Base-by-base conservation (phyloP, 2,113 vertebrate species). In the Pungitius pungitius region DNA sequence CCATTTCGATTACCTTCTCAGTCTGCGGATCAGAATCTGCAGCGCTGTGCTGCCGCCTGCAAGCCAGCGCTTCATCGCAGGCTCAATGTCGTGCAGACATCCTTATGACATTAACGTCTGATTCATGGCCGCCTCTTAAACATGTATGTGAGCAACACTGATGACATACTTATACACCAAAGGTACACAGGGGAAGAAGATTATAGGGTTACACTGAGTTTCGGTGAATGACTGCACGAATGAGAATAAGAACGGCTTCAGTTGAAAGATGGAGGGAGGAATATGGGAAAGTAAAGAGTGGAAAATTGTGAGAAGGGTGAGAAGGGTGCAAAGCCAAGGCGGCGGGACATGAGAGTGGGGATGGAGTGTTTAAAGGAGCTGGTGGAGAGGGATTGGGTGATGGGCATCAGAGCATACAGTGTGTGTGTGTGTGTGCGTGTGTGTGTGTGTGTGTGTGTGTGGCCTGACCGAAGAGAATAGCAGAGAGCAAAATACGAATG, bases 151-250 rank as follows among this genome's bases (percentile, higher is more conserved):
- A 87, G 66, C 33, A 51, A 37, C 51, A n/a, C 26, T 40, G 22
- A 77, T 33, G 47, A 42, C 35, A 61, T 73, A 64, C 56, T 52
- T 12, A 60, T 51, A 45, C 77, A 77, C 62, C 3, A 69, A 61
- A 75, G 42, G 51, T 47, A 57, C 30, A 61, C 26, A 68, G 74
- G 55, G 54, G 68, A 73, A 75, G 67, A 78, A 87, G 83, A 89
- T 88, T 87, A 90, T 56, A 85, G 81, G 70, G 76, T 74, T 60
- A 74, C 83, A 75, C 69, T 75, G 66, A 81, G 61, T 74, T 55
- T 82, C 71, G 72, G 54, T 63, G 74, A 86, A 79, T 77, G 75
- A 83, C 73, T 87, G 73, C 51, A 60, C 85, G 85, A 87, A 85
- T 89, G 85, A 72, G 72, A 88, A 89, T 80, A 87, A 83, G 85